These are phyloP conservation scores for Callipepla californica DNA, from an alignment of 2,113 vertebrate genomes.

Conservation along the genomic window DNA sequence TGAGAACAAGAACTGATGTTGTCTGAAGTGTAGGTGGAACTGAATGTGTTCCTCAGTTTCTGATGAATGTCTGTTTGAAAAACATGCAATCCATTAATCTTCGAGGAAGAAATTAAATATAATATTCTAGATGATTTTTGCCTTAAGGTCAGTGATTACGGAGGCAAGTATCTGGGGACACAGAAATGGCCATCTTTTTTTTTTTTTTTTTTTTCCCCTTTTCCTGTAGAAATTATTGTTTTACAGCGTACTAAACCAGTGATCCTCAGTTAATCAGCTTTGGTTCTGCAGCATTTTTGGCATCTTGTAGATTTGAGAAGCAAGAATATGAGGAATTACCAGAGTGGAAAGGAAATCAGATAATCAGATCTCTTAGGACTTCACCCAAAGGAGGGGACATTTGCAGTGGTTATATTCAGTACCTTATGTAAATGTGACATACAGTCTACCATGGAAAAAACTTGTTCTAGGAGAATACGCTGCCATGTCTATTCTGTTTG, in stretches of 20 bases:
- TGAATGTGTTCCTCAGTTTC: background rate
- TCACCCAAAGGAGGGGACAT: background rate
- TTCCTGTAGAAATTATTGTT: background rate
- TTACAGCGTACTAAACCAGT: background rate
- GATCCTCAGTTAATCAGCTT: background rate
- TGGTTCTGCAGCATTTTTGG: background rate
- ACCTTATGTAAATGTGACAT: background rate
- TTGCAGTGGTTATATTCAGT: background rate
- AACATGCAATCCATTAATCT: background rate
- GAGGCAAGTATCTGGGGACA: background rate
- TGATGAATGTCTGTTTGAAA: background rate
- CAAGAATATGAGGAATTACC: background rate
- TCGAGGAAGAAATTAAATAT: background rate
- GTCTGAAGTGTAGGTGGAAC: rapidly evolving
- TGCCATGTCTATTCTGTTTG: background rate
- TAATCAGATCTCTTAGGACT: background rate
- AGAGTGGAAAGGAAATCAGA: background rate
- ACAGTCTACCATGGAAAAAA: background rate
- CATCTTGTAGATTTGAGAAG: background rate
- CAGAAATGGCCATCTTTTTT: background rate
- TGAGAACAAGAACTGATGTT: background rate
- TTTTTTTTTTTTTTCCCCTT: background rate
- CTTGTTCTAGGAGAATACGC: background rate
- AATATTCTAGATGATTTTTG: background rate
- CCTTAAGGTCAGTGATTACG: background rate